Evolutionary conservation across 1,140 invertebrate species (phyloP).

Genomic region (Gonatopus flavifemur): DNA sequence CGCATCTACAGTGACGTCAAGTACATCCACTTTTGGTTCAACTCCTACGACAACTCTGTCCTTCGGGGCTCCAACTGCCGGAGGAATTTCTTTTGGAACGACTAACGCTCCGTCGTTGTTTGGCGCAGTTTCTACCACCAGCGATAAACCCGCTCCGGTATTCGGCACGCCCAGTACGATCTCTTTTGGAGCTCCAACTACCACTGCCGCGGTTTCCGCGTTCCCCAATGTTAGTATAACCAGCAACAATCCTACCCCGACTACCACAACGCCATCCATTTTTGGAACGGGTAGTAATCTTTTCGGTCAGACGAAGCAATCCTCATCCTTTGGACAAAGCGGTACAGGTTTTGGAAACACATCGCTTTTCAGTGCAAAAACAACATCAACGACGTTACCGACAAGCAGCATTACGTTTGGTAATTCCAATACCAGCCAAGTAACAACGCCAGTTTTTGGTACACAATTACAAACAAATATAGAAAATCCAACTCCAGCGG

Average conservation of each 20-base stretch:
- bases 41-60: neutral
- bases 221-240: conserved; percentile 18
- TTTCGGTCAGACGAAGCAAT: neutral
- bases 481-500: neutral
- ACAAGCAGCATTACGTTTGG: conserved; percentile 2
- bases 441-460: conserved; percentile 1
- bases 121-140: too few relatives aligned
- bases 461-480: neutral
- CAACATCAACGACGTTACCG: neutral
- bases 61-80: neutral
- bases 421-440: conserved; percentile 8
- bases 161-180: conserved; percentile 5
- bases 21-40: neutral
- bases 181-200: conserved; percentile 4
- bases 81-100: too few relatives aligned
- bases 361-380: conserved; percentile 6
- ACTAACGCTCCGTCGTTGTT: too few relatives aligned
- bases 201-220: conserved; percentile 1
- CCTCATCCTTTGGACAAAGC: conserved; percentile 16
- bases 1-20: neutral
- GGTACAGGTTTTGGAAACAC: neutral
- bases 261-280: conserved; percentile 4
- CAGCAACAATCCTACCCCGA: neutral
- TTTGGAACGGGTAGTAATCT: conserved; percentile 17
- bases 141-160: neutral